A percentile compares a stretch with the other conserved stretches of the same genome.
phyloP scores from a whole-genome alignment of 2,888 invertebrate genomes.

The Cataglyphis livida region DNA sequence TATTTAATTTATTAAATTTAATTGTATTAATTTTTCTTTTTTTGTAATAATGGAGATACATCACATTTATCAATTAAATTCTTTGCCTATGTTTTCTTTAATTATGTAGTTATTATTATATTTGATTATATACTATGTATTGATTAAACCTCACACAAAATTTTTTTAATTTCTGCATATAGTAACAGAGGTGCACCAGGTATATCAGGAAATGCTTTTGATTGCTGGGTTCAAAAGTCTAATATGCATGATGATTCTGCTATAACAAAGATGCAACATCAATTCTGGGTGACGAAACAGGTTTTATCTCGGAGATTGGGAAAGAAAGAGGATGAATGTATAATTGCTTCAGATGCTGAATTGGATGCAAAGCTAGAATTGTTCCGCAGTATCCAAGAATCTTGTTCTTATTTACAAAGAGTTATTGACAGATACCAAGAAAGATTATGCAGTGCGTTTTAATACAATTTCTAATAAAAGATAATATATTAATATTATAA shows the following conservation, averaged over 20 bases:
- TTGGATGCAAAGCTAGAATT: constrained; percentile 98
- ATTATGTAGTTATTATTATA: background rate
- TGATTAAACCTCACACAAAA: constrained; percentile 7
- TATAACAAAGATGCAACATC: constrained; percentile 93
- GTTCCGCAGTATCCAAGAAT: constrained; percentile 96
- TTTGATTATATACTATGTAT: background rate
- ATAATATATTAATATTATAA: background rate
- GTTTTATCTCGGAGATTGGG: constrained; percentile 96
- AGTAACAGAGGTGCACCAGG: constrained; percentile 80
- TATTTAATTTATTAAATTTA: background rate
- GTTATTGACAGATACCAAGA: constrained; percentile 98
- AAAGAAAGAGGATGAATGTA: constrained; percentile 98
- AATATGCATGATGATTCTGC: constrained; percentile 85
- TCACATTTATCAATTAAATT: background rate
- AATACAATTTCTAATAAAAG: constrained; percentile 15
- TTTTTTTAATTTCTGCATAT: constrained; percentile 44
- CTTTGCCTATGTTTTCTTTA: background rate
- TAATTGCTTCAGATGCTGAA: constrained; percentile 98
- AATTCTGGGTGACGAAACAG: constrained; percentile 99
- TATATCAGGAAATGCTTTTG: constrained; percentile 85
- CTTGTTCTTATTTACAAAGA: constrained; percentile 94
- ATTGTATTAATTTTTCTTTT: no score
- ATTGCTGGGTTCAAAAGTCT: constrained; percentile 86
- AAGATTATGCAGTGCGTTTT: constrained; percentile 91
- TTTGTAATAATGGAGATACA: background rate